Conservation (phyloP, 1,140 invertebrate genomes). For the Oncopeltus fasciatus region DNA sequence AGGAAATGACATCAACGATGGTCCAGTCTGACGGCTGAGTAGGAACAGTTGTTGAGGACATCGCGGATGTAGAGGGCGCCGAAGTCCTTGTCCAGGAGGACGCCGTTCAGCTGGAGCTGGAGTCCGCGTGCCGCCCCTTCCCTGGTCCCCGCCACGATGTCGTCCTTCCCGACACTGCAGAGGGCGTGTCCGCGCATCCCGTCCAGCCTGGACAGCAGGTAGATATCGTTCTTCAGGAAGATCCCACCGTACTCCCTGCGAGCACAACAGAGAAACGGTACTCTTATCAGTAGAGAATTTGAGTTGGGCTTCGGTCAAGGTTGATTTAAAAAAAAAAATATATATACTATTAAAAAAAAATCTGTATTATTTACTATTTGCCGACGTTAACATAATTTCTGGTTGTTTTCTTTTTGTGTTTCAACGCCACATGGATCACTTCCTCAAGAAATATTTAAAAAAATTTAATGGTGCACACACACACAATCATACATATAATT, state of each 20-base stretch:
- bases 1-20: background rate
- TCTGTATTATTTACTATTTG: no score
- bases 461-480: no score
- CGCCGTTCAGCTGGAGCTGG: background rate
- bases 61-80: constrained; percentile 6
- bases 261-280: no score
- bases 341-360: no score
- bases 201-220: background rate
- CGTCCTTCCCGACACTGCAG: background rate
- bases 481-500: no score
- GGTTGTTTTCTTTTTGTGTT: no score
- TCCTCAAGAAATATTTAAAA: no score
- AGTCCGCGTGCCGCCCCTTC: background rate
- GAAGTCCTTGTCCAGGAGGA: constrained; percentile 4
- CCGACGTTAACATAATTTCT: no score
- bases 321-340: no score
- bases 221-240: constrained; percentile 11
- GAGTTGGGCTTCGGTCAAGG: no score
- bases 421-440: no score
- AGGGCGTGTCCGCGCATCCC: background rate
- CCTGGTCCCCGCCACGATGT: constrained; percentile 3
- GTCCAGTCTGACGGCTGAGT: constrained; percentile 1
- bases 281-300: no score
- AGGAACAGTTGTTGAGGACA: constrained; percentile 3
- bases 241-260: constrained; percentile 10